Percentiles rank a stretch among this genome's conserved stretches.
These are phyloP conservation scores for Drosophila santomea DNA, from an alignment of 1,140 invertebrate species.

Conservation along the genomic window DNA sequence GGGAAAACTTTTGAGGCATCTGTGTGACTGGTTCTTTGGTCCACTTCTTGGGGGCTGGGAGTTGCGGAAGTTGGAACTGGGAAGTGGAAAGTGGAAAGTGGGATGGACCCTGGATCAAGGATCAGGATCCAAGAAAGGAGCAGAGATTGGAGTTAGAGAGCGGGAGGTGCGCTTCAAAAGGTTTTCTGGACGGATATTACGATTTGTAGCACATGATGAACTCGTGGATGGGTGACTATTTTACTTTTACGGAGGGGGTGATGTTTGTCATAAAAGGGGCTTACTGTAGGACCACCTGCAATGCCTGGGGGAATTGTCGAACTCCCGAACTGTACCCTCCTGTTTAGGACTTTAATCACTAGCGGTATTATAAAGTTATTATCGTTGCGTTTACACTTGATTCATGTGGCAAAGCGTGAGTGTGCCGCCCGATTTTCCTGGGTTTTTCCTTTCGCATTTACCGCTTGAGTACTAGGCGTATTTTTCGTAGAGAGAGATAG, in stretches of 20 bases:
- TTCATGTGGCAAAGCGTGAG: conserved; percentile 32
- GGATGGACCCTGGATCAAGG: conserved; percentile 4
- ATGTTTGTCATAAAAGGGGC: not conserved
- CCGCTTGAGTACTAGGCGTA: conserved; percentile 37
- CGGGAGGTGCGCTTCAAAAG: conserved; percentile 71
- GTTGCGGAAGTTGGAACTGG: not conserved
- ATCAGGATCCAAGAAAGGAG: not conserved
- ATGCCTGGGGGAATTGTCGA: conserved; percentile 36
- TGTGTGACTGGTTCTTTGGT: conserved; percentile 57
- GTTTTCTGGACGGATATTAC: conserved; percentile 82
- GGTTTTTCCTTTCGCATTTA: conserved; percentile 18
- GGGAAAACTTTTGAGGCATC: conserved; percentile 40
- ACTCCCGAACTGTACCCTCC: conserved; percentile 17
- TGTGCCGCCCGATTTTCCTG: conserved; percentile 5
- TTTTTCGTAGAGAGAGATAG: conserved; percentile 38
- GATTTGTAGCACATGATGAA: conserved; percentile 74
- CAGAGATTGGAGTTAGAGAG: not conserved
- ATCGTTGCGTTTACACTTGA: conserved; percentile 36
- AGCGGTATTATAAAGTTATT: conserved; percentile 22
- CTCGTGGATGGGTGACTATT: conserved; percentile 17
- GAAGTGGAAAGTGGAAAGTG: not conserved
- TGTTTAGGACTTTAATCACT: conserved; percentile 12
- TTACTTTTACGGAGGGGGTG: conserved; percentile 9
- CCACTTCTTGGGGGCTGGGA: conserved; percentile 33
- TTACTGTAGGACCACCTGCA: conserved; percentile 21